phyloP scores from a whole-genome alignment of 2,888 invertebrate genomes.

The Cinara cedri region DNA sequence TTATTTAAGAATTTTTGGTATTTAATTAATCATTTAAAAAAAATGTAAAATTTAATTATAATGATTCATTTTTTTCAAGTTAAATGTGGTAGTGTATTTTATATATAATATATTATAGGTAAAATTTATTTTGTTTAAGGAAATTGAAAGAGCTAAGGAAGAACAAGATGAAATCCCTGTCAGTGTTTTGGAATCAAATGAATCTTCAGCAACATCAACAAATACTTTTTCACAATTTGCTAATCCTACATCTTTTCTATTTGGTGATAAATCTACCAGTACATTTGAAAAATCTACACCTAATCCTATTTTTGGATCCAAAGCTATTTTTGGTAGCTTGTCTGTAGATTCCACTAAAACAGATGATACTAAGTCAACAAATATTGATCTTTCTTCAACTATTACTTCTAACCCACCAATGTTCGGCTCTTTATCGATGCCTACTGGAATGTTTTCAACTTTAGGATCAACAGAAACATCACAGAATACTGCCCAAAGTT shows the following conservation, averaged over 20 bases:
- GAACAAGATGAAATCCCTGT: conserved; percentile 8
- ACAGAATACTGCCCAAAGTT: conserved; percentile 24
- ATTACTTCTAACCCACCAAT: conserved; percentile 40
- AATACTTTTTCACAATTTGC: conserved; percentile 57
- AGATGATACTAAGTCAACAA: conserved; percentile 58
- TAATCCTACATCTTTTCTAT: conserved; percentile 52
- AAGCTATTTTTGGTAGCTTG: conserved; percentile 26
- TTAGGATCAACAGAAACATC: background rate
- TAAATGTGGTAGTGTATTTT: conserved; percentile 6
- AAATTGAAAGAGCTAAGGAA: conserved; percentile 35
- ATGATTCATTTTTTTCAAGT: no score
- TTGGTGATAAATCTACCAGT: conserved; percentile 56
- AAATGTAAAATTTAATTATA: no score
- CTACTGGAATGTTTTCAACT: conserved; percentile 38
- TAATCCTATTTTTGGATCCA: conserved; percentile 22
- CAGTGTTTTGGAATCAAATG: conserved; percentile 24
- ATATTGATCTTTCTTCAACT: conserved; percentile 60
- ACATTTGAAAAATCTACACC: conserved; percentile 34
- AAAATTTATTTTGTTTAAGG: conserved; percentile 19
- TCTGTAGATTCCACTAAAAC: conserved; percentile 61
- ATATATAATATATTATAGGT: no score
- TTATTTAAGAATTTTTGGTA: no score
- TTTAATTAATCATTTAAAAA: no score
- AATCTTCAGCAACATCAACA: conserved; percentile 33
- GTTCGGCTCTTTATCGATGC: conserved; percentile 44